Evolutionary conservation across 2,797 vertebrate genomes (phyloP).

Genomic region (Octomys mimax): DNA sequence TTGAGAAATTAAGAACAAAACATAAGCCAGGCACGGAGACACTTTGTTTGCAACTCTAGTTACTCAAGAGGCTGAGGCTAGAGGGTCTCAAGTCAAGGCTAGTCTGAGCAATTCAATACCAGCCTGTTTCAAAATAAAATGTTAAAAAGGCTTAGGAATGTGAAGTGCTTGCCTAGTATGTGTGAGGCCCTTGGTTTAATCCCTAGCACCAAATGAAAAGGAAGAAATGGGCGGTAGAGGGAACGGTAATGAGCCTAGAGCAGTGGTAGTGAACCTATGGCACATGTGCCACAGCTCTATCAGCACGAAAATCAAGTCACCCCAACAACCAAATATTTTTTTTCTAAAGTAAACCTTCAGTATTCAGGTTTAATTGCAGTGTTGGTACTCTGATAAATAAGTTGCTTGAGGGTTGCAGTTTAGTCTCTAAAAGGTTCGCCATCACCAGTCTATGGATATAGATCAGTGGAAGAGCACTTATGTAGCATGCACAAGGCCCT

Average conservation of each 20-base stretch:
- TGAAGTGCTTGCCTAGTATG: neutral
- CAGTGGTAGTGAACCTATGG: neutral
- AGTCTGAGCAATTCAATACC: neutral
- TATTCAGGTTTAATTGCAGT: neutral
- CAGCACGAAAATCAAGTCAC: neutral
- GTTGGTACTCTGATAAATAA: neutral
- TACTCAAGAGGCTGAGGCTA: neutral
- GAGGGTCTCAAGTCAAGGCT: neutral
- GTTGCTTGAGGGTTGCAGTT: neutral
- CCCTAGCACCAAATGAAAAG: neutral
- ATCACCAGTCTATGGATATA: neutral
- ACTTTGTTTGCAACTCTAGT: neutral
- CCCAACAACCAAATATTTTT: neutral
- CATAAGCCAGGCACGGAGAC: neutral
- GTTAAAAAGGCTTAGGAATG: neutral
- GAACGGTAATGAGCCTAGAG: neutral
- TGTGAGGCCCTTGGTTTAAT: neutral
- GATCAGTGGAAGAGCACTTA: neutral
- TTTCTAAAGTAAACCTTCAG: neutral
- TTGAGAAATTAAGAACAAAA: slow-evolving; percentile 20
- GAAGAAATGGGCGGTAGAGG: neutral
- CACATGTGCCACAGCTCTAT: neutral
- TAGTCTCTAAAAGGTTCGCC: neutral
- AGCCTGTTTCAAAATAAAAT: neutral
- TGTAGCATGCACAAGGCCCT: neutral